Percentiles rank a stretch among this genome's conserved stretches.
Evolutionary conservation across 2,888 invertebrate genomes (phyloP).

Genomic region (Nipponacmea schrenckii): DNA sequence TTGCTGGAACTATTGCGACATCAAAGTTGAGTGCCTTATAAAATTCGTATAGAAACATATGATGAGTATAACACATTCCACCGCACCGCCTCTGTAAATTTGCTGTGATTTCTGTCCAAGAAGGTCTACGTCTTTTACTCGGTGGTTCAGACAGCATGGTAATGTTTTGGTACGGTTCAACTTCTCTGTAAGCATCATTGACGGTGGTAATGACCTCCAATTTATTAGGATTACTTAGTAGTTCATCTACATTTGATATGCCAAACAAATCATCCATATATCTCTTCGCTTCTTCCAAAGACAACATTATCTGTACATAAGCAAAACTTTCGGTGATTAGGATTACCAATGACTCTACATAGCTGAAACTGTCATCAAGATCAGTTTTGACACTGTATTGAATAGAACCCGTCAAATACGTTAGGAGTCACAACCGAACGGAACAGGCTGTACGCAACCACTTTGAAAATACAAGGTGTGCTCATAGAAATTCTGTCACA

Average conservation of each 20-base stretch:
- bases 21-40: conserved; percentile 30
- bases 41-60: conserved; percentile 31
- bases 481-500: too few species aligned
- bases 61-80: conserved; percentile 37
- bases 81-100: conserved; percentile 27
- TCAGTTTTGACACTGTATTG: too few species aligned
- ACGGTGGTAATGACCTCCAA: neutral
- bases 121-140: conserved; percentile 27
- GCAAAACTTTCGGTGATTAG: too few species aligned
- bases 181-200: neutral
- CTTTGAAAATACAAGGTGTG: too few species aligned
- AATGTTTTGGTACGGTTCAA: conserved; percentile 33
- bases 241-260: neutral
- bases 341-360: too few species aligned
- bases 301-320: neutral
- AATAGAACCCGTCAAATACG: too few species aligned
- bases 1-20: conserved; percentile 22
- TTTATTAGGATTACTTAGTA: neutral
- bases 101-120: conserved; percentile 27
- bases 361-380: too few species aligned
- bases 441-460: too few species aligned
- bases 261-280: neutral
- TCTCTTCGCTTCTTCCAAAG: neutral
- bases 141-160: conserved; percentile 22
- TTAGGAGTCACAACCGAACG: too few species aligned